These are phyloP conservation scores for Therioaphis trifolii DNA, from an alignment of 2,888 invertebrate genomes.

Conservation along the genomic window DNA sequence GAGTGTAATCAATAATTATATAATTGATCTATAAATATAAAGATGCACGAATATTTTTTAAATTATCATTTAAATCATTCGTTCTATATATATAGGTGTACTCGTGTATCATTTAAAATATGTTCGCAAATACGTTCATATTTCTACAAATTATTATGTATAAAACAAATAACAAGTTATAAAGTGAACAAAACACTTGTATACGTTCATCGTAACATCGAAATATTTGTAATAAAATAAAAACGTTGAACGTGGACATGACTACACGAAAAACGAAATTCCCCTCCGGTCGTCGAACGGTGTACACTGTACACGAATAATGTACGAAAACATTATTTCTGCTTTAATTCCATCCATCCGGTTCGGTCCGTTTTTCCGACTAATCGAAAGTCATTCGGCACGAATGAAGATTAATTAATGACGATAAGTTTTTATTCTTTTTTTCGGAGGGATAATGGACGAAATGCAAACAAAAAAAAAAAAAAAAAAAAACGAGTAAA, in stretches of 20 bases:
- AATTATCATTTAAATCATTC: not conserved
- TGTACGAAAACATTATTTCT: constrained; percentile 1
- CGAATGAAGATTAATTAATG: constrained; percentile 58
- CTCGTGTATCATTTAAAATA: not conserved
- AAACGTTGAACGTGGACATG: not conserved
- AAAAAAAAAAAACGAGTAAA: constrained; percentile 4
- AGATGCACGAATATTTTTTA: not conserved
- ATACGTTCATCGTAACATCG: constrained; percentile 1
- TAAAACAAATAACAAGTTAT: not conserved
- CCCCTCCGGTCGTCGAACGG: not conserved
- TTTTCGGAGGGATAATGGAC: not conserved
- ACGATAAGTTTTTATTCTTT: constrained; percentile 35
- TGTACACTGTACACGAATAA: not conserved
- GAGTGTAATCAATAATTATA: not conserved
- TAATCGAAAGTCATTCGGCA: constrained; percentile 25
- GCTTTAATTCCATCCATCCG: constrained; percentile 23
- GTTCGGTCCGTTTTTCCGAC: not conserved
- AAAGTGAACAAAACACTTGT: constrained; percentile 12
- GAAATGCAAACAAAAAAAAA: not conserved
- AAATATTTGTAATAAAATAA: not conserved
- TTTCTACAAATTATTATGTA: not conserved
- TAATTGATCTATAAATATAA: not conserved
- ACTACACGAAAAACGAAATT: constrained; percentile 26
- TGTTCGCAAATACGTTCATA: not conserved
- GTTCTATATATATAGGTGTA: too few species aligned